Evolutionary conservation across 2,797 vertebrate genomes (phyloP).

Genomic region (Agapornis canus): DNA sequence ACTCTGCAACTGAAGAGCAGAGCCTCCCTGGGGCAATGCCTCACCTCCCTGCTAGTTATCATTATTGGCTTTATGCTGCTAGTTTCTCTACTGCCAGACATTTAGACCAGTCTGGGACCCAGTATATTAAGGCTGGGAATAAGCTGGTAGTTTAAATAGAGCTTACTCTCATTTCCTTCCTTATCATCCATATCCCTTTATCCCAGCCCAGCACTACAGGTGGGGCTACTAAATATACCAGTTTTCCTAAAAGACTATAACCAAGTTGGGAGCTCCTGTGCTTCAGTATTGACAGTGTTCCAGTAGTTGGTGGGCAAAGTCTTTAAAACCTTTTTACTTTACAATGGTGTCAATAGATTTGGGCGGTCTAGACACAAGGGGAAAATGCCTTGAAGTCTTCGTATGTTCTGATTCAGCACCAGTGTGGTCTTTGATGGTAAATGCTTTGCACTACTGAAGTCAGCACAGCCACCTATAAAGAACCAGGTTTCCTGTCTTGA

Average conservation of each 20-base stretch:
- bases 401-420: not conserved
- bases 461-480: not conserved
- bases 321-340: not conserved
- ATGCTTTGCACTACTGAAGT: not conserved
- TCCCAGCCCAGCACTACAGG: not conserved
- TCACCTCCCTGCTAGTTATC: not conserved
- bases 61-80: not conserved
- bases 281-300: not conserved
- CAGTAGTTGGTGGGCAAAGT: not conserved
- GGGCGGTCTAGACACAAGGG: not conserved
- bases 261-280: not conserved
- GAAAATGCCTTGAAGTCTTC: not conserved
- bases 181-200: not conserved
- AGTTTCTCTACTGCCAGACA: conserved; percentile 1
- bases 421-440: not conserved
- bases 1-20: not conserved
- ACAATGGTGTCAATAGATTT: not conserved
- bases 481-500: not conserved
- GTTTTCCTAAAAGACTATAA: not conserved
- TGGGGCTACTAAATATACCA: not conserved
- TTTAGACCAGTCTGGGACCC: conserved; percentile 3
- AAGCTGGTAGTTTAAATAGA: not conserved
- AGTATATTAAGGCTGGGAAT: conserved; percentile 48
- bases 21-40: not conserved
- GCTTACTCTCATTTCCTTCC: conserved; percentile 6